Conservation (phyloP, 2,113 vertebrate genomes). For the human region GRCh38 chr4:34652001-34652500, state of each 20-base stretch:
- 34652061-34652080: too few relatives aligned
- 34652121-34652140: too few relatives aligned
- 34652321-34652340: neutral
- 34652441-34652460: neutral
- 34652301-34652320: neutral
- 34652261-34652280: neutral
- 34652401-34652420: neutral
- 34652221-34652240: neutral
- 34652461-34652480: neutral
- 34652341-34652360: neutral
- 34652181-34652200: neutral
- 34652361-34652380: neutral
- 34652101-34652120: too few relatives aligned
- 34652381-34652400: neutral
- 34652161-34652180: neutral
- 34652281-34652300: neutral
- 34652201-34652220: neutral
- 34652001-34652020: too few relatives aligned
- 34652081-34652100: too few relatives aligned
- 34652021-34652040: too few relatives aligned
- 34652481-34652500: neutral
- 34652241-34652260: neutral
- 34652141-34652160: accelerated
- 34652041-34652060: too few relatives aligned
- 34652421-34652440: neutral